These are phyloP conservation scores for Lymantria dispar DNA, from an alignment of 2,888 invertebrate genomes.

Conservation along the genomic window DNA sequence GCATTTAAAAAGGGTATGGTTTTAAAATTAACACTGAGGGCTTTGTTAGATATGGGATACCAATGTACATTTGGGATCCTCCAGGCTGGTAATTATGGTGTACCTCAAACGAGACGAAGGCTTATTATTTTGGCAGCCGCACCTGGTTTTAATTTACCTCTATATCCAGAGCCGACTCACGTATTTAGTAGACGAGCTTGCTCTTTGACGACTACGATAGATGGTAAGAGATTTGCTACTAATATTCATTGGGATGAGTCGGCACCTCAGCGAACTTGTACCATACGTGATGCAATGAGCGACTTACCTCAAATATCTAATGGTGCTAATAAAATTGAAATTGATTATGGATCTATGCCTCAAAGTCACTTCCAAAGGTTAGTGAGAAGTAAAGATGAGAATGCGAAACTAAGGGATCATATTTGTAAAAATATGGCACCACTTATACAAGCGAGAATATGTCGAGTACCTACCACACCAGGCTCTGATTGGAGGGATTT, in stretches of 20 bases:
- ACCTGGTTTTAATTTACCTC: conserved; percentile 88
- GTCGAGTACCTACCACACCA: conserved; percentile 86
- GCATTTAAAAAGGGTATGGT: conserved; percentile 92
- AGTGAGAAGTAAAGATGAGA: conserved; percentile 83
- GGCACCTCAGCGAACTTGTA: conserved; percentile 90
- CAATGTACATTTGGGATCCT: conserved; percentile 93
- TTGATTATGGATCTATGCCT: conserved; percentile 87
- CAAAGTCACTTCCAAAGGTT: conserved; percentile 89
- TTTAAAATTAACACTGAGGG: conserved; percentile 88
- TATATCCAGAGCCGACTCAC: conserved; percentile 90
- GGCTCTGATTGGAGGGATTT: conserved; percentile 94
- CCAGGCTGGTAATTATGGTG: conserved; percentile 93
- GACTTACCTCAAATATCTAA: conserved; percentile 90
- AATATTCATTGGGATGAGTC: conserved; percentile 85
- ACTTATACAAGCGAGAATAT: conserved; percentile 89
- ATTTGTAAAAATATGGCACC: conserved; percentile 93
- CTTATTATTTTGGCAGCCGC: conserved; percentile 91
- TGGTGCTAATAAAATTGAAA: conserved; percentile 86
- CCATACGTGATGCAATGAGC: conserved; percentile 91
- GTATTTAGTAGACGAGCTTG: conserved; percentile 88
- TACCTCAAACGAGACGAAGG: conserved; percentile 91
- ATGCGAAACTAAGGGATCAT: conserved; percentile 86
- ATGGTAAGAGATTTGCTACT: conserved; percentile 72
- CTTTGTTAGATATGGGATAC: conserved; percentile 92
- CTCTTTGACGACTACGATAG: conserved; percentile 74